Evolutionary conservation across 1,140 invertebrate species (phyloP).

Genomic region (Asbolus verrucosus): DNA sequence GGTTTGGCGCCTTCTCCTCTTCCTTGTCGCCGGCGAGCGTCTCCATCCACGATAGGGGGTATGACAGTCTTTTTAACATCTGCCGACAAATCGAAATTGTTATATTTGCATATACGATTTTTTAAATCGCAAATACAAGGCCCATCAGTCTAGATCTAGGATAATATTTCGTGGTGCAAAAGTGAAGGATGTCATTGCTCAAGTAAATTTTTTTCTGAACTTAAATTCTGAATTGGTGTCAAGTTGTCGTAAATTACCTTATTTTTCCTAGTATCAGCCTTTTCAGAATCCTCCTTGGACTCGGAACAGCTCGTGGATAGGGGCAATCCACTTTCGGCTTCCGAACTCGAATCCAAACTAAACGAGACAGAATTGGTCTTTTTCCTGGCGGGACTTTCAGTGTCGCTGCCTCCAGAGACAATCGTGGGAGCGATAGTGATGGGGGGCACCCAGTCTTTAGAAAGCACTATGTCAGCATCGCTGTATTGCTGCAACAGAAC

Average conservation of each 20-base stretch:
- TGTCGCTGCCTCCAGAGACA: constrained; percentile 67
- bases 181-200: constrained; percentile 11
- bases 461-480: constrained; percentile 86
- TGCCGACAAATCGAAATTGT: no score
- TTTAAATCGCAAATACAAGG: no score
- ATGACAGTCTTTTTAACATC: constrained; percentile 91
- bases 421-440: constrained; percentile 78
- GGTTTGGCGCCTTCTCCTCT: constrained; percentile 70
- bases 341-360: constrained; percentile 74
- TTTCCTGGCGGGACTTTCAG: constrained; percentile 69
- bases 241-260: constrained; percentile 67
- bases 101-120: no score
- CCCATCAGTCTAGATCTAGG: no score
- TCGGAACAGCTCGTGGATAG: constrained; percentile 60
- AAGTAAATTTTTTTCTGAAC: not conserved
- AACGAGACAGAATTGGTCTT: constrained; percentile 82
- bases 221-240: not conserved
- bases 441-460: constrained; percentile 85
- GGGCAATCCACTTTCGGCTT: constrained; percentile 57
- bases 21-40: constrained; percentile 80
- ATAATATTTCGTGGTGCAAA: no score
- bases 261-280: constrained; percentile 72
- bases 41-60: constrained; percentile 94
- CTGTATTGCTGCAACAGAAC: constrained; percentile 70
- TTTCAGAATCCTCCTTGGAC: constrained; percentile 68